Base-by-base conservation (phyloP, 2,888 invertebrate genomes). In the Patella ulyssiponensis region DNA sequence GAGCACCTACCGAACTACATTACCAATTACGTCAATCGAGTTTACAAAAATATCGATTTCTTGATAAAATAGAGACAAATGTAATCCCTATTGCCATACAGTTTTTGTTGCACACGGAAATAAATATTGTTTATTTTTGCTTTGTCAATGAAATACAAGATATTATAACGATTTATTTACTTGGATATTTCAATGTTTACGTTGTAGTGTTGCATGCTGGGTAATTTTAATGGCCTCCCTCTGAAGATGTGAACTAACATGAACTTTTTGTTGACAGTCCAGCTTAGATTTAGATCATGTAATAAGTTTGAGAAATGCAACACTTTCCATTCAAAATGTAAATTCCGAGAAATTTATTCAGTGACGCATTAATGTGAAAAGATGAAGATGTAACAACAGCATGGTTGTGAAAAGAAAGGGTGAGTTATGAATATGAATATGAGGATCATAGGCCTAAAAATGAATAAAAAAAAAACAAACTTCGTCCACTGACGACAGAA, bases 361-460 rank as follows among this genome's bases (percentile, higher is more conserved):
- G 44, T 44, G 44, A 44, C 9, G 44, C 44, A 44, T 44, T 44
- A 44, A 44, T 44, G 9, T 44, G 44, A 44, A 44, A 44, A 44
- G 44, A 44, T 44, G 44, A 44, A 44, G 44, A 44, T 44, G 44
- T 44, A 44, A 44, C 44, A 44, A 44, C 44, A 44, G 44, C 80
- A 88, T 87, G 87, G 86, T 85, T 70, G 86, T 88, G 51, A 87
- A 87, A 82, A 81, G 88, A 56, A 86, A 86, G 85, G 88, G 87
- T 87, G 82, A 81, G 81, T 79, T 69, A 64, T 23, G 14, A 23
- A 20, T 27, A 27, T n/a, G 27, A 27, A 27, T 27, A 27, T 27
- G 27, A 27, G 27, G 3, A 27, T 27, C 27, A 27, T 27, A 27
- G 3, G n/a, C 4, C 33, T 2, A 5, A 4, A 33, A 33, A 33